phyloP scores from a whole-genome alignment of 37 sponge, comb jelly and placozoan genomes.

The Dysidea cf. avara region DNA sequence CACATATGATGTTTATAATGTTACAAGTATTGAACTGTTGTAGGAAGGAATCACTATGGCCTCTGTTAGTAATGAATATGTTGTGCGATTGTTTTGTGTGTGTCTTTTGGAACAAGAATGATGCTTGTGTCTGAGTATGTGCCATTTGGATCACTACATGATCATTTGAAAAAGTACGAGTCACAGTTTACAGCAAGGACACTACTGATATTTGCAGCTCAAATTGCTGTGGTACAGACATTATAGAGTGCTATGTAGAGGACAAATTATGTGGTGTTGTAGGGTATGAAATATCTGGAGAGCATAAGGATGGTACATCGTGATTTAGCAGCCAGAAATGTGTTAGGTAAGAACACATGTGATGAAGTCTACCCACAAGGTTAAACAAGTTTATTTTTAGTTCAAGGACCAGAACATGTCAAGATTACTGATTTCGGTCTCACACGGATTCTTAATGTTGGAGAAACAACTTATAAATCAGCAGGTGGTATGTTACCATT shows the following conservation, averaged over 20 bases:
- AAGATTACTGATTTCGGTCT: slow-evolving; percentile 97
- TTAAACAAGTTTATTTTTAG: slow-evolving; percentile 19
- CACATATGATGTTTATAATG: too few relatives aligned
- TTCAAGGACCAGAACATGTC: slow-evolving; percentile 67
- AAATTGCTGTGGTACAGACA: slow-evolving; percentile 62
- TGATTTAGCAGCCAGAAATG: background rate
- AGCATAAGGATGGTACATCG: too few relatives aligned
- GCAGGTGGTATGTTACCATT: slow-evolving; percentile 78
- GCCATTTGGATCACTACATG: slow-evolving; percentile 78
- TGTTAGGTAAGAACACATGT: background rate
- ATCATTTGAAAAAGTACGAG: slow-evolving; percentile 81
- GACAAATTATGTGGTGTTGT: too few relatives aligned
- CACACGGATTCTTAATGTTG: slow-evolving; percentile 73
- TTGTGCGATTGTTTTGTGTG: slow-evolving; percentile 79
- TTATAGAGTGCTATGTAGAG: too few relatives aligned
- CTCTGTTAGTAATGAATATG: slow-evolving; percentile 78
- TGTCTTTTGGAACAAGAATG: slow-evolving; percentile 84
- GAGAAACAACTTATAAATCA: slow-evolving; percentile 65
- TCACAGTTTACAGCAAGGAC: slow-evolving; percentile 56
- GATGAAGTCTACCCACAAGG: too few relatives aligned
- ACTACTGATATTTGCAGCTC: slow-evolving; percentile 66
- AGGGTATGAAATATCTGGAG: too few relatives aligned
- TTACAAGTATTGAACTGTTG: background rate
- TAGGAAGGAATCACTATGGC: slow-evolving; percentile 92
- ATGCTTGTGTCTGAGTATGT: slow-evolving; percentile 91